phyloP scores from a whole-genome alignment of 2,888 invertebrate genomes.

The Amiota communis region DNA sequence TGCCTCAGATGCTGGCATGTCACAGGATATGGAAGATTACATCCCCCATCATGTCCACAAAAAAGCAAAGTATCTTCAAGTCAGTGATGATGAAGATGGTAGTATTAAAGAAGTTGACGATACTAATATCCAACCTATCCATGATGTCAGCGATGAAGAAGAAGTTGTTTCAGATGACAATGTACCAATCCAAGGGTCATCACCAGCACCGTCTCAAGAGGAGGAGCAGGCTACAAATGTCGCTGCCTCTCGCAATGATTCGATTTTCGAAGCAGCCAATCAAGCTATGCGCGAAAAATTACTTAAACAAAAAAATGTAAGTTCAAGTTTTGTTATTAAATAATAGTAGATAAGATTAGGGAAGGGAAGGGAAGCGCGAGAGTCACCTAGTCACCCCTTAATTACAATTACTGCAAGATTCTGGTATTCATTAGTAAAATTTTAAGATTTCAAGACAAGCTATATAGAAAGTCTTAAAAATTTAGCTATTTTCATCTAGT shows the following conservation, averaged over 20 bases:
- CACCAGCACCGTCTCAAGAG: background rate
- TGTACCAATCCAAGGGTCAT: background rate
- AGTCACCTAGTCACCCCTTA: too few relatives aligned
- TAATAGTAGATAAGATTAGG: background rate
- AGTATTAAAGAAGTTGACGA: background rate
- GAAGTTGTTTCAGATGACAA: background rate
- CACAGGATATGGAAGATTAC: background rate
- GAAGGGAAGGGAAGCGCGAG: too few relatives aligned
- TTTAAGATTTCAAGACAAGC: background rate
- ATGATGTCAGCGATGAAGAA: background rate
- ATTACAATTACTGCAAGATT: background rate
- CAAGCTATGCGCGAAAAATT: constrained; percentile 53
- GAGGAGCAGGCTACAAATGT: background rate
- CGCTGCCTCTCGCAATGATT: constrained; percentile 40
- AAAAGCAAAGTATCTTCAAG: constrained; percentile 16
- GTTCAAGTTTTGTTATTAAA: background rate
- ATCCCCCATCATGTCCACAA: constrained; percentile 37
- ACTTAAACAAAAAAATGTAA: constrained; percentile 55
- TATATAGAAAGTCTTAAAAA: too few relatives aligned
- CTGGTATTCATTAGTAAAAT: background rate
- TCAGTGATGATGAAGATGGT: background rate
- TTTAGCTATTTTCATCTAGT: too few relatives aligned
- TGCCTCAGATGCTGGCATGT: constrained; percentile 36
- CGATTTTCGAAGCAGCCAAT: constrained; percentile 63
- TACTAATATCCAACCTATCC: too few relatives aligned